A percentile compares a stretch with the other conserved stretches of the same genome.
Conservation (phyloP, 2,797 vertebrate genomes). For the Erithacus rubecula region DNA sequence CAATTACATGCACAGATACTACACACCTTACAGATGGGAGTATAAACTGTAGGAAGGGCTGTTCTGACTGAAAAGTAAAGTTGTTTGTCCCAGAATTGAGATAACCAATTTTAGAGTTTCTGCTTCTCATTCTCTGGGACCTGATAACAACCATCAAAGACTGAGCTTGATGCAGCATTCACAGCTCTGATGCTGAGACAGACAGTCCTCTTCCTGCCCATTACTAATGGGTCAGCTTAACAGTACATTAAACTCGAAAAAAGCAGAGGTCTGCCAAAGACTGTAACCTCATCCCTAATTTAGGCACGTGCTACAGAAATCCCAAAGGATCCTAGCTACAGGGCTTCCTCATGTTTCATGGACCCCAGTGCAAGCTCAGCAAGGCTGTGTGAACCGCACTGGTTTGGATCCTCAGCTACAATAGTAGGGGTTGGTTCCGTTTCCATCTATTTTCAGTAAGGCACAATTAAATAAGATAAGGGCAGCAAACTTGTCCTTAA, state of each 20-base stretch:
- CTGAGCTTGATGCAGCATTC: neutral
- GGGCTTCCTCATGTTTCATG: neutral
- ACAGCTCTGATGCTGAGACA: neutral
- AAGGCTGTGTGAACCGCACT: fast-evolving
- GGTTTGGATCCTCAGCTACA: neutral
- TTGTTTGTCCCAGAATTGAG: neutral
- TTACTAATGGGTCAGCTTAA: neutral
- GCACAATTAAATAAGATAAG: neutral
- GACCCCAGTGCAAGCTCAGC: neutral
- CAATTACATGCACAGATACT: neutral
- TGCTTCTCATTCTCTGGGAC: neutral
- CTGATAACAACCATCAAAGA: neutral
- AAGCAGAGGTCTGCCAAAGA: neutral
- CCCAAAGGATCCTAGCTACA: neutral
- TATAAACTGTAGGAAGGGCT: neutral
- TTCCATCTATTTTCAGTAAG: neutral
- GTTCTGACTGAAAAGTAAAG: neutral
- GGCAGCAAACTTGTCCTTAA: neutral
- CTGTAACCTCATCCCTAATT: neutral
- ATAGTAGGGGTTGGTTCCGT: neutral
- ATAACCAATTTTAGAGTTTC: neutral
- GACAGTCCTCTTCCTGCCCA: neutral
- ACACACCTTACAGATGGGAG: neutral
- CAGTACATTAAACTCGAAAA: neutral
- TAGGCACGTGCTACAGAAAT: neutral